Conservation (phyloP, 1,140 invertebrate species). For the Plectus sambesii region DNA sequence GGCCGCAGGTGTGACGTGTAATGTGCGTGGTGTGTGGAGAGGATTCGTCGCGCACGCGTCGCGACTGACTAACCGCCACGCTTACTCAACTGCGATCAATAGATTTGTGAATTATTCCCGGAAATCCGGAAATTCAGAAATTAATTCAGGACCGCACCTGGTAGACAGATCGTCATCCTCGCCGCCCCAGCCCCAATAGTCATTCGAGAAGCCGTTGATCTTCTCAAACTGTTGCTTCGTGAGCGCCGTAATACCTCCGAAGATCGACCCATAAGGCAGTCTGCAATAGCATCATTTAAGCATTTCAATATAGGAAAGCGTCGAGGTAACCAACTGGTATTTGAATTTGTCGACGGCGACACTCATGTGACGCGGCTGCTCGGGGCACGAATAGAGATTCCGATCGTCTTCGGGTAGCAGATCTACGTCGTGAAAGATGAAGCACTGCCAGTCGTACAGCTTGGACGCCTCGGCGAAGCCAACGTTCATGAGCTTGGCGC, state of each 20-base stretch:
- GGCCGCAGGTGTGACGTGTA: too few relatives aligned
- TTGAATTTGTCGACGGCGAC: constrained; percentile 78
- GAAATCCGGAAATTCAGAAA: too few relatives aligned
- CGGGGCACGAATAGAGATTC: constrained; percentile 81
- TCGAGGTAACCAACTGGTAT: constrained; percentile 57
- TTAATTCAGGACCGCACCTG: constrained; percentile 19
- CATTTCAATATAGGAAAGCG: constrained; percentile 9
- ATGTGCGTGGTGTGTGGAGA: too few relatives aligned
- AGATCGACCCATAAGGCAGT: constrained; percentile 40
- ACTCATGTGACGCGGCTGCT: constrained; percentile 70
- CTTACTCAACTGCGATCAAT: too few relatives aligned
- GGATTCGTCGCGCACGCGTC: too few relatives aligned
- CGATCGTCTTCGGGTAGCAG: constrained; percentile 72
- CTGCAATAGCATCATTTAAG: constrained; percentile 18
- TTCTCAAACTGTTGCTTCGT: constrained; percentile 56
- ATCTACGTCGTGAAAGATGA: constrained; percentile 90
- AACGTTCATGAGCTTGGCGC: constrained; percentile 82
- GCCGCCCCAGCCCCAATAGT: constrained; percentile 64
- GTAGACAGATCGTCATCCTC: constrained; percentile 41
- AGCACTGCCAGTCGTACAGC: constrained; percentile 57
- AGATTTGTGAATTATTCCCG: too few relatives aligned
- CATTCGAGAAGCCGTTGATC: constrained; percentile 83
- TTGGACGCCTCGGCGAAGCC: constrained; percentile 55
- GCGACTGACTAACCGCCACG: too few relatives aligned
- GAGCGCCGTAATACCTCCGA: constrained; percentile 59